phyloP scores from a whole-genome alignment of 2,888 invertebrate species.

The Zeuzera pyrina region DNA sequence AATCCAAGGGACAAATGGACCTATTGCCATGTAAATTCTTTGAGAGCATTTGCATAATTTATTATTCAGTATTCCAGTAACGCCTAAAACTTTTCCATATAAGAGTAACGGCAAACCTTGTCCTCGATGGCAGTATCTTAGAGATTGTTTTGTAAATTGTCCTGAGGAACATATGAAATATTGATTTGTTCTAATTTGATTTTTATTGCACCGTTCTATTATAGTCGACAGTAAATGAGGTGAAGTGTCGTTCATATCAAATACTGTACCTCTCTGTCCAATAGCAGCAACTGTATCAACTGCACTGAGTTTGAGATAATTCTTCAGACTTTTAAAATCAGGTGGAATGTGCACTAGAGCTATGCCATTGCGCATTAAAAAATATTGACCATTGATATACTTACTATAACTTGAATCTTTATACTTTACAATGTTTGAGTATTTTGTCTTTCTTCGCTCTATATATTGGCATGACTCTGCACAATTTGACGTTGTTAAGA shows the following conservation, averaged over 20 bases:
- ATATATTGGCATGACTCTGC: slow-evolving; percentile 31
- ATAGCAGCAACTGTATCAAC: slow-evolving; percentile 22
- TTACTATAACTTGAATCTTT: slow-evolving; percentile 18
- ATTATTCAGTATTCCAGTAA: slow-evolving; percentile 18
- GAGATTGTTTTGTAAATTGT: slow-evolving; percentile 13
- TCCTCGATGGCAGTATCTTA: slow-evolving; percentile 20
- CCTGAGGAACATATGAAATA: slow-evolving; percentile 32
- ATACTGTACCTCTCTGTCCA: slow-evolving; percentile 27
- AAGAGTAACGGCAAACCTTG: slow-evolving; percentile 38
- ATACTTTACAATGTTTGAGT: slow-evolving; percentile 15
- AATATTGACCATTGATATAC: slow-evolving; percentile 7
- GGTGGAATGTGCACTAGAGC: slow-evolving; percentile 15
- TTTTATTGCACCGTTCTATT: slow-evolving; percentile 26
- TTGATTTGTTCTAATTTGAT: slow-evolving; percentile 9
- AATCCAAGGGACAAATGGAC: slow-evolving; percentile 16
- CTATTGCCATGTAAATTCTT: slow-evolving; percentile 24
- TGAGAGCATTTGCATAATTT: slow-evolving; percentile 19
- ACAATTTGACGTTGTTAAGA: slow-evolving; percentile 36
- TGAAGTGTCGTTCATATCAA: slow-evolving; percentile 17
- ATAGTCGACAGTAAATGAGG: slow-evolving; percentile 21
- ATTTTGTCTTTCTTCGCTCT: slow-evolving; percentile 7
- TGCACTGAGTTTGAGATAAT: slow-evolving; percentile 22
- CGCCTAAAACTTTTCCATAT: slow-evolving; percentile 29
- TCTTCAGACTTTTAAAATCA: slow-evolving; percentile 2
- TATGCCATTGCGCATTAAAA: slow-evolving; percentile 16